A percentile compares a stretch with the other conserved stretches of the same genome.
Evolutionary conservation across 2,797 vertebrate species (phyloP).

Genomic region (Pseudopleuronectes americanus): DNA sequence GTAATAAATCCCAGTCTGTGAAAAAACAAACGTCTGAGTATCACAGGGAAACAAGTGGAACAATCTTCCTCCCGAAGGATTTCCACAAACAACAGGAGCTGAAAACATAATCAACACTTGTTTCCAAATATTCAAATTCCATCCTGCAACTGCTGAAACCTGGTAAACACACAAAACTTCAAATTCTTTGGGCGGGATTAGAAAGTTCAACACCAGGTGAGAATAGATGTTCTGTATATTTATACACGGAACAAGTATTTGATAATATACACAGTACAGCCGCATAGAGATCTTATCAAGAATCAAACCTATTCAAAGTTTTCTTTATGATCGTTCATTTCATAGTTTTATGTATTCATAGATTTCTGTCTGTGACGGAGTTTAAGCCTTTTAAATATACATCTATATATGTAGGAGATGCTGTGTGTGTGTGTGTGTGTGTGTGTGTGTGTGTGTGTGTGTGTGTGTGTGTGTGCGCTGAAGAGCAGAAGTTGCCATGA

Average conservation of each 20-base stretch:
- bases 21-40: neutral
- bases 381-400: too few relatives aligned
- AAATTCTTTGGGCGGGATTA: neutral
- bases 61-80: neutral
- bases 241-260: neutral
- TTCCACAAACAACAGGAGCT: neutral
- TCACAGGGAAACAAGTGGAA: neutral
- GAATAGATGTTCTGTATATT: neutral
- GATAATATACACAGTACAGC: neutral
- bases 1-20: neutral
- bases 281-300: too few relatives aligned
- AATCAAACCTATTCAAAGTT: too few relatives aligned
- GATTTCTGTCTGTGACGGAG: too few relatives aligned
- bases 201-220: neutral
- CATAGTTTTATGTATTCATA: too few relatives aligned
- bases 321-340: too few relatives aligned
- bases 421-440: neutral
- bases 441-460: slow-evolving; percentile 2
- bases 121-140: neutral
- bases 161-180: neutral
- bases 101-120: slow-evolving; percentile 4
- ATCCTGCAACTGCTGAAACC: neutral
- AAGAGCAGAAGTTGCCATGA: slow-evolving; percentile 66
- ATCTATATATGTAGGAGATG: too few relatives aligned
- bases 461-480: slow-evolving; percentile 36